Evolutionary conservation across 2,888 invertebrate species (phyloP).

Genomic region (Catocala fraxini): DNA sequence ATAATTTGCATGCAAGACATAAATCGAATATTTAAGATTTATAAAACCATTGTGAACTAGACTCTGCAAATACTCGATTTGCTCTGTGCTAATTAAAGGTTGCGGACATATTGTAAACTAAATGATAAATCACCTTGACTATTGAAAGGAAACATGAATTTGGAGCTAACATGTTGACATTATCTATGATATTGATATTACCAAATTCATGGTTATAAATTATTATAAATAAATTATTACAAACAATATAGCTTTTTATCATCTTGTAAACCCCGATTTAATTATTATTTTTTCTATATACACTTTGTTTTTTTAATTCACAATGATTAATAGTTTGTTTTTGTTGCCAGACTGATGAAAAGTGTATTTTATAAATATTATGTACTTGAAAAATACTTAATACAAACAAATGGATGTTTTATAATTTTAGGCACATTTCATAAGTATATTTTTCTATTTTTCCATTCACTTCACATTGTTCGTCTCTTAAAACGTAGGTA

Average conservation of each 20-base stretch:
- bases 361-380: constrained; percentile 8
- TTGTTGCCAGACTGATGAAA: background rate
- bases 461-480: constrained; percentile 47
- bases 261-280: constrained; percentile 19
- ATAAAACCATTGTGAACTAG: constrained; percentile 23
- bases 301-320: constrained; percentile 2
- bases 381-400: constrained; percentile 3
- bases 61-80: constrained; percentile 10
- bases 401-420: constrained; percentile 8
- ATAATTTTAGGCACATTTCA: constrained; percentile 15
- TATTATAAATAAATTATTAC: constrained; percentile 29
- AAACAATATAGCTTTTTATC: constrained; percentile 27
- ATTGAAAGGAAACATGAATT: constrained; percentile 16
- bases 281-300: constrained; percentile 8
- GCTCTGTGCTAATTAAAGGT: constrained; percentile 16
- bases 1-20: constrained; percentile 11
- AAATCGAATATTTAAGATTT: constrained; percentile 15
- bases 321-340: background rate
- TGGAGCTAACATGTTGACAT: constrained; percentile 20
- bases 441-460: constrained; percentile 24
- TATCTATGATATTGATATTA: constrained; percentile 19
- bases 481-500: constrained; percentile 43
- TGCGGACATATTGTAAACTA: constrained; percentile 24
- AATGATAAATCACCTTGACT: constrained; percentile 4
- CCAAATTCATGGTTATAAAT: constrained; percentile 27